Evolutionary conservation across 2,888 invertebrate genomes (phyloP).

Genomic region (Hartigia nigra): DNA sequence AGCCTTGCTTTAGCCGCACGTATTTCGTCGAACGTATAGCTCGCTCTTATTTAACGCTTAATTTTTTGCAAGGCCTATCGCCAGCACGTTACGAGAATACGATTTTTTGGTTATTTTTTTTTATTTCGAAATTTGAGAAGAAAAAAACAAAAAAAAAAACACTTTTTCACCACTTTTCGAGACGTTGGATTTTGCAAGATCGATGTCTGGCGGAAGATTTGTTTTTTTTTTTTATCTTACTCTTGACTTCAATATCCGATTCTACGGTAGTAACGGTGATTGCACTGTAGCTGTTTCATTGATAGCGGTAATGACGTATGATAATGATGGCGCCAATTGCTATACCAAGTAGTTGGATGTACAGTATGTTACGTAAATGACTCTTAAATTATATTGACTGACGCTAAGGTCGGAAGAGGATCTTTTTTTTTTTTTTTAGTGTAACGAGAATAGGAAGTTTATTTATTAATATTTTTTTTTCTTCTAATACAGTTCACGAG

Average conservation of each 20-base stretch:
- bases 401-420: neutral
- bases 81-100: no score
- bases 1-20: neutral
- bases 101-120: no score
- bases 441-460: neutral
- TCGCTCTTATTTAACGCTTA: neutral
- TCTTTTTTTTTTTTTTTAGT: neutral
- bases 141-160: no score
- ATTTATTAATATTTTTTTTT: neutral
- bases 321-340: neutral
- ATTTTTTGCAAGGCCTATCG: neutral
- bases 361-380: neutral
- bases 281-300: neutral
- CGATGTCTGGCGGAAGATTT: no score
- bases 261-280: neutral
- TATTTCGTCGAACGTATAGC: neutral
- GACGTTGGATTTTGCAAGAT: neutral
- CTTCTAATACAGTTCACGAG: neutral
- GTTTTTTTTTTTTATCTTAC: neutral
- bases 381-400: neutral
- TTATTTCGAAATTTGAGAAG: no score
- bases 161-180: fast-evolving
- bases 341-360: no score
- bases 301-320: neutral
- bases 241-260: neutral